Conservation (phyloP, 2,113 vertebrate genomes). For the Myocastor coypus region DNA sequence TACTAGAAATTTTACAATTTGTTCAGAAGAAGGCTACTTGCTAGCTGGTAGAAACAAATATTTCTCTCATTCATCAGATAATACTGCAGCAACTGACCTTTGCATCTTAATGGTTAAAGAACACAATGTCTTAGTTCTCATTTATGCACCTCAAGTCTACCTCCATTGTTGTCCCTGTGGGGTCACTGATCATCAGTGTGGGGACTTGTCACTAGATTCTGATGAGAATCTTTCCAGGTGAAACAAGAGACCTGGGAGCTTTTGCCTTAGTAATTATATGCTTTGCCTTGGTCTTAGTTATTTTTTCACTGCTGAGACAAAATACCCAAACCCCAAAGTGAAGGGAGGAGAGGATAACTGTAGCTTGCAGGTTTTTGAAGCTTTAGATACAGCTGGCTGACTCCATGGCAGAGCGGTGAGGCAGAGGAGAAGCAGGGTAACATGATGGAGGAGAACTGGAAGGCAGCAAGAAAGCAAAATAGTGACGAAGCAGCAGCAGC, state of each 20-base stretch:
- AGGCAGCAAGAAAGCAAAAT: not conserved
- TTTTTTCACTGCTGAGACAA: not conserved
- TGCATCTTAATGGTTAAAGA: not conserved
- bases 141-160: not conserved
- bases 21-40: slow-evolving; percentile 1
- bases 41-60: not conserved
- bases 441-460: not conserved
- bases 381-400: not conserved
- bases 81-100: not conserved
- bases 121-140: not conserved
- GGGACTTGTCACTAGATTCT: not conserved
- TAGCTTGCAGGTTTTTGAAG: not conserved
- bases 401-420: not conserved
- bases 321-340: not conserved
- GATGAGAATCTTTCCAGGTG: not conserved
- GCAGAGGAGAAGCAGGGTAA: not conserved
- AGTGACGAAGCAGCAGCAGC: not conserved
- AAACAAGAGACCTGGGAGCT: not conserved
- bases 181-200: not conserved
- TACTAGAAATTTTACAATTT: slow-evolving; percentile 1
- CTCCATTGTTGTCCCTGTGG: not conserved
- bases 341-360: not conserved
- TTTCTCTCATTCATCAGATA: not conserved
- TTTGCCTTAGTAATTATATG: not conserved
- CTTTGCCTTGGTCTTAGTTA: not conserved